Evolutionary conservation across 2,888 invertebrate genomes (phyloP).

Genomic region (Apamea monoglypha): DNA sequence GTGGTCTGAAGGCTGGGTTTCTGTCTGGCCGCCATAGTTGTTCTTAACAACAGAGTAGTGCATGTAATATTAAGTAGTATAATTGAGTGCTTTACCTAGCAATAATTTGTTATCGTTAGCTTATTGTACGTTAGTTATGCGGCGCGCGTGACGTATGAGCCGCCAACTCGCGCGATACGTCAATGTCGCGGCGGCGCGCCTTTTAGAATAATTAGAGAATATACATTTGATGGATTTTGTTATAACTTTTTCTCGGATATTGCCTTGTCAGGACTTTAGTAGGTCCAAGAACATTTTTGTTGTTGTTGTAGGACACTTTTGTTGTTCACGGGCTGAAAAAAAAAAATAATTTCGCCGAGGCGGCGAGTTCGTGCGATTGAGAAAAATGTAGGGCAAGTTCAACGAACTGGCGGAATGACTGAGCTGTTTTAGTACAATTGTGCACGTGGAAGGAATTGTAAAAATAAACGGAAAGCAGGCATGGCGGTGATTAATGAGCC

Average conservation of each 20-base stretch:
- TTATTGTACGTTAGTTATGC: slow-evolving; percentile 1
- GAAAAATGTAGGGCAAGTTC: slow-evolving; percentile 28
- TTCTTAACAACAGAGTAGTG: neutral
- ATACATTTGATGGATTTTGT: slow-evolving; percentile 30
- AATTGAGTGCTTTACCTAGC: slow-evolving; percentile 60
- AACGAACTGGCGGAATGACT: slow-evolving; percentile 46
- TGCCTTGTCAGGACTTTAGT: neutral
- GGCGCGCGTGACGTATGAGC: neutral
- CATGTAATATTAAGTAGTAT: slow-evolving; percentile 43
- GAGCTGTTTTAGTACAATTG: slow-evolving; percentile 34
- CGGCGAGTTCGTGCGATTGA: slow-evolving; percentile 6
- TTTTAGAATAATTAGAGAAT: slow-evolving; percentile 34
- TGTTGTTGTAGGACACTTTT: neutral
- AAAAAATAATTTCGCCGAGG: neutral
- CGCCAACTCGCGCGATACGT: neutral
- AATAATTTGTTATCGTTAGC: slow-evolving; percentile 50
- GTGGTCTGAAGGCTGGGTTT: neutral
- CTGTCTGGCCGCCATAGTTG: neutral
- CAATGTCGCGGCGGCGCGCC: slow-evolving; percentile 30
- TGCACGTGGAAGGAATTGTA: slow-evolving; percentile 32
- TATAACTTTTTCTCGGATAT: slow-evolving; percentile 2
- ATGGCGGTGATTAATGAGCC: slow-evolving; percentile 50
- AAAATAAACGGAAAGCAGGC: slow-evolving; percentile 50
- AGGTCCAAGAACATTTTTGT: neutral
- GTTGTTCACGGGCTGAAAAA: slow-evolving; percentile 4